These are phyloP conservation scores for Ibycter americanus DNA, from an alignment of 2,797 vertebrate genomes.

Conservation along the genomic window DNA sequence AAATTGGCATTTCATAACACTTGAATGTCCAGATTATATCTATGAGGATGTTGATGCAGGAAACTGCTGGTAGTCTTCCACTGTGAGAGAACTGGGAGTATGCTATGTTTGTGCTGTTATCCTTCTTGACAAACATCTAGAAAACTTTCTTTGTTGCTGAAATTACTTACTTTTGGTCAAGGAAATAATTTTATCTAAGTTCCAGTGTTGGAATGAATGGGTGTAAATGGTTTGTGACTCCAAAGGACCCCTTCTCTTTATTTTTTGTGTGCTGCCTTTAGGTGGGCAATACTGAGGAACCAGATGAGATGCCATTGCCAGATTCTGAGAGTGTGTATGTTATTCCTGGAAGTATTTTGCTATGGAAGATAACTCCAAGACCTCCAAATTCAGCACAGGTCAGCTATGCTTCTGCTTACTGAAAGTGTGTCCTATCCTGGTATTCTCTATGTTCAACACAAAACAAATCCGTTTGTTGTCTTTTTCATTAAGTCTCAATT, in stretches of 20 bases:
- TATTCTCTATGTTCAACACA: background rate
- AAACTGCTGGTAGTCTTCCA: background rate
- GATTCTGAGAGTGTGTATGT: constrained; percentile 91
- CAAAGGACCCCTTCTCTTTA: background rate
- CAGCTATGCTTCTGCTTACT: background rate
- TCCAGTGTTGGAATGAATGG: background rate
- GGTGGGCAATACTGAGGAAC: constrained; percentile 84
- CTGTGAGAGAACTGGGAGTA: background rate
- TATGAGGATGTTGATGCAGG: background rate
- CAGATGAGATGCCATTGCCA: constrained; percentile 90
- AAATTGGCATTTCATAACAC: background rate
- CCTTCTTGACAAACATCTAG: background rate
- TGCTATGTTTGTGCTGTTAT: background rate
- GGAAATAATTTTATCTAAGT: background rate
- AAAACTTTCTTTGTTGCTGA: background rate
- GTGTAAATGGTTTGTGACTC: background rate
- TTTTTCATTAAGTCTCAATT: background rate
- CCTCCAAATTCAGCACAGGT: constrained; percentile 94
- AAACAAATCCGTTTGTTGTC: background rate
- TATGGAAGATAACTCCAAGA: constrained; percentile 94
- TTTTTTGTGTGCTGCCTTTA: constrained; percentile 29
- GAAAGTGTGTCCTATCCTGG: background rate
- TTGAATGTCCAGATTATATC: background rate
- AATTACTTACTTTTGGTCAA: background rate
- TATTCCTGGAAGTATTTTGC: constrained; percentile 90